phyloP scores from a whole-genome alignment of 53 echinoderm and acorn worm species.

The Paracentrotus lividus region DNA sequence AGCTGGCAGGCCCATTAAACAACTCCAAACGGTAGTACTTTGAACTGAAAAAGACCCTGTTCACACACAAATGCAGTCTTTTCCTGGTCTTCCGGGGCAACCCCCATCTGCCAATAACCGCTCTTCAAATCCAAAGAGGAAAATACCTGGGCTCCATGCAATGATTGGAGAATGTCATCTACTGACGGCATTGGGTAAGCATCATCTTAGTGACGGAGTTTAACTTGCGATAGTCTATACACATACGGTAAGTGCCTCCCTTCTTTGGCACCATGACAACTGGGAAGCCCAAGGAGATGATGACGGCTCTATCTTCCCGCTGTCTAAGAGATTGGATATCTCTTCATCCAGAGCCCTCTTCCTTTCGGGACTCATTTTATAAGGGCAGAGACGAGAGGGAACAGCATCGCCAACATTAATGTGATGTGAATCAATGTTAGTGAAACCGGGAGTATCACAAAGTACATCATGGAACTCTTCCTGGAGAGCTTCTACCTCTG shows the following conservation, averaged over 20 bases:
- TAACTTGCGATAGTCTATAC: conserved; percentile 81
- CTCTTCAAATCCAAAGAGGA: conserved; percentile 76
- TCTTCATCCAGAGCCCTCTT: too few relatives aligned
- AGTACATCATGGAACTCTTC: too few relatives aligned
- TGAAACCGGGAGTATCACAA: too few relatives aligned
- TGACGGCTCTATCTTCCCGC: conserved; percentile 73
- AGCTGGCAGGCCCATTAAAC: conserved; percentile 75
- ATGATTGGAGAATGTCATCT: conserved; percentile 77
- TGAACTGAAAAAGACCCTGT: conserved; percentile 77
- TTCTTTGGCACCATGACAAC: conserved; percentile 84
- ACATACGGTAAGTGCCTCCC: conserved; percentile 74
- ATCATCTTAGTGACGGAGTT: conserved; percentile 79
- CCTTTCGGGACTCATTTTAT: too few relatives aligned
- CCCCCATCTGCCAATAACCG: conserved; percentile 84
- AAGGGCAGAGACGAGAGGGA: too few relatives aligned
- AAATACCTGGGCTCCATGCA: conserved; percentile 74
- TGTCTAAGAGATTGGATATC: too few relatives aligned
- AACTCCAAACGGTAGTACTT: conserved; percentile 83
- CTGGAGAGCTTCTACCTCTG: too few relatives aligned
- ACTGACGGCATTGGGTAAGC: conserved; percentile 82
- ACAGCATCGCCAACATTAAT: too few relatives aligned
- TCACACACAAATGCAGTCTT: conserved; percentile 75
- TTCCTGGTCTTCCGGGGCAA: conserved; percentile 70
- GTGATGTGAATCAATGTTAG: too few relatives aligned
- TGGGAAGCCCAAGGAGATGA: conserved; percentile 81